A percentile compares a stretch with the other conserved stretches of the same genome.
Conservation (phyloP, 1,140 invertebrate genomes). For the Neotoxoptera formosana region DNA sequence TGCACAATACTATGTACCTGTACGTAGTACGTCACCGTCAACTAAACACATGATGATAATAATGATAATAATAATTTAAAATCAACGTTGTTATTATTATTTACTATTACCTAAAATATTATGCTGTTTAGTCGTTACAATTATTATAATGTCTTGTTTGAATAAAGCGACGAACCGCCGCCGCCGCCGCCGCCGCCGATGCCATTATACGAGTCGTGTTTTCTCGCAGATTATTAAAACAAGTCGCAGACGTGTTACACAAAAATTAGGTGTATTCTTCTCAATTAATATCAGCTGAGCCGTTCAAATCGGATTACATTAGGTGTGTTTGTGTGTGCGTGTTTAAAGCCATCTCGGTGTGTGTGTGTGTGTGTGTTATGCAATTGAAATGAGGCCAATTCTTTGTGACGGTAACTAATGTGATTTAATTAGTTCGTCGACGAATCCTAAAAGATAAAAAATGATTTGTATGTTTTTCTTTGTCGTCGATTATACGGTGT, state of each 20-base stretch:
- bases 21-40: not conserved
- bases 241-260: not conserved
- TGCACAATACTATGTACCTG: not conserved
- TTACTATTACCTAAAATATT: not conserved
- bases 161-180: not conserved
- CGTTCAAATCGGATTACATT: constrained; percentile 42
- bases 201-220: not conserved
- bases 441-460: constrained; percentile 27
- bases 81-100: not conserved
- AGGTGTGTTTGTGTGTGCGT: not conserved
- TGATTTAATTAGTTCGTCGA: constrained; percentile 33
- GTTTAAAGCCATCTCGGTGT: not conserved
- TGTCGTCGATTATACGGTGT: not conserved
- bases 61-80: not conserved
- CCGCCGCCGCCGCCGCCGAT: too few relatives aligned
- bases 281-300: constrained; percentile 16
- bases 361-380: not conserved
- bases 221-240: not conserved
- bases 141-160: not conserved
- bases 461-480: constrained; percentile 23
- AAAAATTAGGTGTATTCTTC: constrained; percentile 6
- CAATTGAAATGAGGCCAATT: constrained; percentile 44
- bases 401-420: constrained; percentile 38
- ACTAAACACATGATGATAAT: not conserved
- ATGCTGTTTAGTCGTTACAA: not conserved